A percentile compares a stretch with the other conserved stretches of the same genome.
These are phyloP conservation scores for Semibalanus balanoides DNA, from an alignment of 1,140 invertebrate species.

Conservation along the genomic window DNA sequence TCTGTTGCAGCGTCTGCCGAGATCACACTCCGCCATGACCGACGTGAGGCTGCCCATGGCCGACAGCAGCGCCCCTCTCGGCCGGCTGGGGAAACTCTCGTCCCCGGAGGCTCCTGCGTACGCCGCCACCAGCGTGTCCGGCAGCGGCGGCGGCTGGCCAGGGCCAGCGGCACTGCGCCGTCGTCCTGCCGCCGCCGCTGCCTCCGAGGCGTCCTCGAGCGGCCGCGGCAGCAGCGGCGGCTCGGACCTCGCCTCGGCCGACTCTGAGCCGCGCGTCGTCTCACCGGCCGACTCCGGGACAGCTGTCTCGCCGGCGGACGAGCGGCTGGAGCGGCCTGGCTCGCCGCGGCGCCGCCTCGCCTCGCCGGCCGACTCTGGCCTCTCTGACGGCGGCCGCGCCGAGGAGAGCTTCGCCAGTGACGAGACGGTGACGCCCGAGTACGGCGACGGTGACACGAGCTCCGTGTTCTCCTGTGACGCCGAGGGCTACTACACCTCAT, in stretches of 20 bases:
- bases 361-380: not conserved
- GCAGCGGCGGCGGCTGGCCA: no score
- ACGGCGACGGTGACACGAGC: slow-evolving; percentile 73
- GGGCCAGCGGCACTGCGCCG: no score
- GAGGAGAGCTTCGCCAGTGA: slow-evolving; percentile 49
- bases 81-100: not conserved
- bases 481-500: slow-evolving; percentile 93
- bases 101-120: not conserved
- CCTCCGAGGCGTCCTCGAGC: not conserved
- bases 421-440: slow-evolving; percentile 67
- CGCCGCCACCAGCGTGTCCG: not conserved
- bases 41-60: not conserved
- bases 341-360: not conserved
- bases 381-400: not conserved
- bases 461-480: slow-evolving; percentile 91
- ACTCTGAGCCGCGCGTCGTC: not conserved
- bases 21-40: not conserved
- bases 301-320: not conserved
- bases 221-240: not conserved
- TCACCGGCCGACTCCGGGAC: not conserved
- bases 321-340: not conserved
- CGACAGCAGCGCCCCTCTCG: not conserved
- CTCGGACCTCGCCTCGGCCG: not conserved
- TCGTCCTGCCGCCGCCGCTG: not conserved
- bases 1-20: not conserved